phyloP scores from a whole-genome alignment of 2,888 invertebrate species.

The Smittia aterrima region DNA sequence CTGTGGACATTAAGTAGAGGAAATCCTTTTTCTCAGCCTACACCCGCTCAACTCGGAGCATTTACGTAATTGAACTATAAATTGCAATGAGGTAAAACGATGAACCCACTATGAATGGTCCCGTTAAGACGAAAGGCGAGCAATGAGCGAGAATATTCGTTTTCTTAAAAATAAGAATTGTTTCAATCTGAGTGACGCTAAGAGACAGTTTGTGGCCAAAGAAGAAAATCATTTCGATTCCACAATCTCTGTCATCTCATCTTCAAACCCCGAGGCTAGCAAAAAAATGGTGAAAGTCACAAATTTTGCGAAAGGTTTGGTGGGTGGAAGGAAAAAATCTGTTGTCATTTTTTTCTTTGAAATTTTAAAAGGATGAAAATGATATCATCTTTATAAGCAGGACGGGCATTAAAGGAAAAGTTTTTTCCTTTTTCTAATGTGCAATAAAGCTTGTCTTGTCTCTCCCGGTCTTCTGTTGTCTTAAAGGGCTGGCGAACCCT shows the following conservation, averaged over 20 bases:
- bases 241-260: constrained; percentile 2
- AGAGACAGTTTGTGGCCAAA: no score
- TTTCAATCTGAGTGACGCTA: no score
- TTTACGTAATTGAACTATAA: constrained; percentile 25
- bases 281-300: not conserved
- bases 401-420: not conserved
- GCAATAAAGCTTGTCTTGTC: not conserved
- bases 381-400: not conserved
- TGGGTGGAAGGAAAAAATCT: not conserved
- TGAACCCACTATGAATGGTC: constrained; percentile 1
- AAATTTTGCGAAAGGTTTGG: not conserved
- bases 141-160: not conserved
- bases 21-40: not conserved
- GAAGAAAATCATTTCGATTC: no score
- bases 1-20: not conserved
- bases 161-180: no score
- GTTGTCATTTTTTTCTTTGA: not conserved
- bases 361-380: constrained; percentile 7
- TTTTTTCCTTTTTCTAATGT: not conserved
- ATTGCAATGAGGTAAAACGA: constrained; percentile 2
- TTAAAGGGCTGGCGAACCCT: no score
- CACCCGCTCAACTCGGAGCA: not conserved
- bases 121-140: not conserved
- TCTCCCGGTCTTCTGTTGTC: not conserved
- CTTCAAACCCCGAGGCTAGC: not conserved